These are phyloP conservation scores for Corythucha ciliata DNA, from an alignment of 2,888 invertebrate genomes.

Conservation along the genomic window DNA sequence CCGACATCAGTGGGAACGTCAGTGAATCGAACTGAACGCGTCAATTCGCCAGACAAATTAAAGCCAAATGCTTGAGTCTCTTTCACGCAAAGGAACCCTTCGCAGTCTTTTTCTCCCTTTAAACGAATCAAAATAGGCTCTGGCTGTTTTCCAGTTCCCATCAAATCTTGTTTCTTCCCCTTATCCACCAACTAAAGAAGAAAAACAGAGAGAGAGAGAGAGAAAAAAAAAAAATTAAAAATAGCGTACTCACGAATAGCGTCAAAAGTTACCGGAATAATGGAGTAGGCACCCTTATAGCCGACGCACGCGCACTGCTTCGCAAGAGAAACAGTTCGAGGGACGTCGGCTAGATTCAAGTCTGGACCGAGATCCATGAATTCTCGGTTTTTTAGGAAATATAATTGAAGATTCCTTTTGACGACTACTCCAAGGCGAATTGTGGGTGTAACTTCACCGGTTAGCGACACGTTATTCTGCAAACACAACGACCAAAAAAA, in stretches of 20 bases:
- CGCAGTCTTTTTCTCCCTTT: too few relatives aligned
- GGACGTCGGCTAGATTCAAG: slow-evolving; percentile 68
- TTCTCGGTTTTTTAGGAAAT: slow-evolving; percentile 77
- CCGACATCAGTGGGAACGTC: slow-evolving; percentile 63
- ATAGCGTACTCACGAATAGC: slow-evolving; percentile 11
- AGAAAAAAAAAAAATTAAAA: not conserved
- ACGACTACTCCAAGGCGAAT: slow-evolving; percentile 85
- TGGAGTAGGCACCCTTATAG: slow-evolving; percentile 49
- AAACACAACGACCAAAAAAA: slow-evolving; percentile 30
- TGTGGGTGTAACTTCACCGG: slow-evolving; percentile 65
- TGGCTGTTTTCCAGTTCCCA: slow-evolving; percentile 61
- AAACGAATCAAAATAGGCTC: slow-evolving; percentile 80
- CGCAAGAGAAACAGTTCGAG: slow-evolving; percentile 72
- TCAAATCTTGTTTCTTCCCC: slow-evolving; percentile 61
- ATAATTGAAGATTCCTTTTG: slow-evolving; percentile 72
- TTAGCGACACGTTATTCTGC: slow-evolving; percentile 50
- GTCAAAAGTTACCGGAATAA: too few relatives aligned
- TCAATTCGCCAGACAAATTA: too few relatives aligned
- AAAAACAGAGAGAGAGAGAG: slow-evolving; percentile 1
- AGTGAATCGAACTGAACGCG: slow-evolving; percentile 70
- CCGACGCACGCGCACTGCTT: slow-evolving; percentile 79
- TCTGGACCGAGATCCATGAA: slow-evolving; percentile 65
- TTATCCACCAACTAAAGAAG: not conserved
- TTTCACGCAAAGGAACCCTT: too few relatives aligned
- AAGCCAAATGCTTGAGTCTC: too few relatives aligned